Evolutionary conservation across 2,113 vertebrate species (phyloP).

Genomic region (Corydoras sp.): DNA sequence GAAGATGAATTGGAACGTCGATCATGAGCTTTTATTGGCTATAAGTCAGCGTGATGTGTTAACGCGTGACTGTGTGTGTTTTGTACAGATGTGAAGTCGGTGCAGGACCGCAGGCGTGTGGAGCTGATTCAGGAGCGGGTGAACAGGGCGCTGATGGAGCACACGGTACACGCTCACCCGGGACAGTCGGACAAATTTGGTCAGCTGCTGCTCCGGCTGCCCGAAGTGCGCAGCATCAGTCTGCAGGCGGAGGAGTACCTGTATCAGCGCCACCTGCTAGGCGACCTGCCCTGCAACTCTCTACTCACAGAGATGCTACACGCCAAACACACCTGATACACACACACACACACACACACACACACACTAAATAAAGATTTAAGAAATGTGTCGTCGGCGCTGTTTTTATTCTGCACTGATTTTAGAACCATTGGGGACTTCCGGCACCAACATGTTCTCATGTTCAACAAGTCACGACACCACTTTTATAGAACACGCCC

Average conservation of each 20-base stretch:
- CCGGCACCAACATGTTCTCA: no score
- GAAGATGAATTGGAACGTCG: no score
- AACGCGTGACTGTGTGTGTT: background rate
- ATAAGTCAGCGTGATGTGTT: no score
- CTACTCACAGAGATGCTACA: conserved; percentile 75
- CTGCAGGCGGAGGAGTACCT: conserved; percentile 74
- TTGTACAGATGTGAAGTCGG: conserved; percentile 65
- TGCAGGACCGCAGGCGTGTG: conserved; percentile 64
- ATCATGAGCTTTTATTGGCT: no score
- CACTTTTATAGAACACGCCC: no score
- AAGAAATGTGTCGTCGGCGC: no score
- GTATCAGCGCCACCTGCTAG: conserved; percentile 73
- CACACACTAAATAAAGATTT: no score
- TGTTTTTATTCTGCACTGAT: no score
- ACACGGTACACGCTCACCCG: conserved; percentile 60
- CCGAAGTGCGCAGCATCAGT: conserved; percentile 73
- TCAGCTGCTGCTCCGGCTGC: conserved; percentile 70
- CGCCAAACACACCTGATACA: conserved; percentile 63
- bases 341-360: no score
- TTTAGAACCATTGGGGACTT: no score
- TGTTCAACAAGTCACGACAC: no score
- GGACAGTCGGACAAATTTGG: conserved; percentile 71
- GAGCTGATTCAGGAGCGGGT: conserved; percentile 70
- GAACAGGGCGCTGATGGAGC: conserved; percentile 72
- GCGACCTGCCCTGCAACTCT: conserved; percentile 75